These are phyloP conservation scores for Crioceris asparagi DNA, from an alignment of 2,888 invertebrate species.

Conservation along the genomic window DNA sequence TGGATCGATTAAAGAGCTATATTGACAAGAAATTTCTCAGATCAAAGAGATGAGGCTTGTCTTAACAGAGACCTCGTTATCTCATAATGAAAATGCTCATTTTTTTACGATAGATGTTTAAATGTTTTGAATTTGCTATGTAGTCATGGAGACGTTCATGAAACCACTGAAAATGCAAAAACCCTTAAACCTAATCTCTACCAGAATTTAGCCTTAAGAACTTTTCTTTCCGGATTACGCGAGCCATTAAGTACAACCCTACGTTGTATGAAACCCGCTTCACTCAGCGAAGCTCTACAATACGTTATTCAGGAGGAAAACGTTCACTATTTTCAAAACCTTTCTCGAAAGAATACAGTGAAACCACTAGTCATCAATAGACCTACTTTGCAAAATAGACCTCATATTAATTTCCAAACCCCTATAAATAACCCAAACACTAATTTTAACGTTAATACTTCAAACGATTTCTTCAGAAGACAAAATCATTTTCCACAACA, in stretches of 20 bases:
- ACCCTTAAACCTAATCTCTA: neutral
- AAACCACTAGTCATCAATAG: too few species aligned
- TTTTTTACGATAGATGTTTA: neutral
- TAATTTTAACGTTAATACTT: too few species aligned
- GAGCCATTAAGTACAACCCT: neutral
- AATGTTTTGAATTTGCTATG: neutral
- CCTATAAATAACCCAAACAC: neutral
- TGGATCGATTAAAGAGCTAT: neutral
- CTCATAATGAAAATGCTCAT: conserved; percentile 1
- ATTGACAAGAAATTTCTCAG: conserved; percentile 2
- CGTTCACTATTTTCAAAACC: too few species aligned
- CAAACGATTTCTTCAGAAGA: too few species aligned
- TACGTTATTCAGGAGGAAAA: too few species aligned
- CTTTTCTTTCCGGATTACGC: neutral
- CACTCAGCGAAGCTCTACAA: too few species aligned
- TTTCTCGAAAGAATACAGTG: too few species aligned
- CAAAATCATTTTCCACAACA: conserved; percentile 2
- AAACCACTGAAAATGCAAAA: neutral
- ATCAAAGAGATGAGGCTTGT: conserved; percentile 4
- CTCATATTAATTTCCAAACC: neutral
- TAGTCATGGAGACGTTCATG: neutral
- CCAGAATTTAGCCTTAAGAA: neutral
- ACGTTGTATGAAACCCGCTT: too few species aligned
- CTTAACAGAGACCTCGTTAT: neutral
- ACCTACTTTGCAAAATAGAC: too few species aligned